Evolutionary conservation across 1,140 invertebrate species (phyloP), one percentile per base, ranked within the genome.

Genomic region (Panonychus citri): DNA sequence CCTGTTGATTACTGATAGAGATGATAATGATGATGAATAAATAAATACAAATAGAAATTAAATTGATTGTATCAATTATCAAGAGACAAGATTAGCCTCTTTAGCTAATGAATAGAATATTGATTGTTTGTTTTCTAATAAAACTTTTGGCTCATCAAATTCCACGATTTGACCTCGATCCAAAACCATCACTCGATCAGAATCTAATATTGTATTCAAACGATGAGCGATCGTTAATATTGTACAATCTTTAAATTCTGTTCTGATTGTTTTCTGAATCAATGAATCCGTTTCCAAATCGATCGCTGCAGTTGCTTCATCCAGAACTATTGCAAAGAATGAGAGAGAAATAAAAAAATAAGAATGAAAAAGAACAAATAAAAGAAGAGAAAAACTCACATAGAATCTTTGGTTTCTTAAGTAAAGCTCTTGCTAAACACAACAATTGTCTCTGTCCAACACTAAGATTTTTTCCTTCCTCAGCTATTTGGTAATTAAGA

Each of bases 31-130:
- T n/a, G n/a, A n/a, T n/a, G n/a, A n/a, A n/a, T n/a, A n/a, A n/a
- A n/a, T n/a, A n/a, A n/a, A n/a, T n/a, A n/a, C n/a, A n/a, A n/a
- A n/a, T n/a, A n/a, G n/a, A n/a, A n/a, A n/a, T n/a, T n/a, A 17
- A 19, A 21, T 48, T 48, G 19, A 19, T 21, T 12, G 8, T 10
- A 48, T 8, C 19, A 19, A 48, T 10, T 24, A 13, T 50, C 25
- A 50, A 10, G 49, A 55, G 19, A 46, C 40, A 0, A 59, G 28
- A 27, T 84, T 83, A 55, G 89, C 87, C 72, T 93, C 85, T 69
- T 85, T 85, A 34, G 87, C 88, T 85, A 95, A 88, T 63, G 79
- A 74, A 69, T 88, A 84, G 72, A 95, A 96, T 61, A 86, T 75
- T 39, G 82, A 82, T 55, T 77, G 75, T 58, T 78, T 77, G 65